Percentiles rank a stretch among this genome's conserved stretches.
Evolutionary conservation across 2,113 vertebrate genomes (phyloP).

Genomic region (Anolis sagrei): DNA sequence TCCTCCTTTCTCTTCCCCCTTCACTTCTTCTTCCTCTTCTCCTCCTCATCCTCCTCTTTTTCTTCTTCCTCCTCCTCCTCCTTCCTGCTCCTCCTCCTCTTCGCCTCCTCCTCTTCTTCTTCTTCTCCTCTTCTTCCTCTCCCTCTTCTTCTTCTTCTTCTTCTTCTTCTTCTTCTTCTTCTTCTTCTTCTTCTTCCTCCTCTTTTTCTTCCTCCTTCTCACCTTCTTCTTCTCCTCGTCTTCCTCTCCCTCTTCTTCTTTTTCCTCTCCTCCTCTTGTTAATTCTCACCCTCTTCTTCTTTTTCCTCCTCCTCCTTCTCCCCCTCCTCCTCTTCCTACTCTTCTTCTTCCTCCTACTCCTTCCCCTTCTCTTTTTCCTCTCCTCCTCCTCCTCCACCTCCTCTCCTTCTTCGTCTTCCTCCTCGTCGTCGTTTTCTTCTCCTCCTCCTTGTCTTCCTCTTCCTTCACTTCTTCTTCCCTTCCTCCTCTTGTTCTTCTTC

Average conservation of each 20-base stretch:
- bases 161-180: too few relatives aligned
- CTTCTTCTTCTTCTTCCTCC: too few relatives aligned
- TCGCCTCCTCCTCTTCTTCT: not conserved
- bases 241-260: not conserved
- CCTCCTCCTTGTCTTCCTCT: too few relatives aligned
- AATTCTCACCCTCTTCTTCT: not conserved
- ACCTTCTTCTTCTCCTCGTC: not conserved
- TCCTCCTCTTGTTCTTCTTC: conserved; percentile 20
- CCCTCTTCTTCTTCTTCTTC: not conserved
- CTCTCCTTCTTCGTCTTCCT: too few relatives aligned
- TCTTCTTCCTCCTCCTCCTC: not conserved
- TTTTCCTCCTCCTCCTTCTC: not conserved
- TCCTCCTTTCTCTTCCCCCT: not conserved
- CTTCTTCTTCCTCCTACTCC: not conserved
- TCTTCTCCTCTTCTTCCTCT: not conserved
- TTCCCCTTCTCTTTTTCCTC: not conserved
- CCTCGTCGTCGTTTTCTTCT: too few relatives aligned
- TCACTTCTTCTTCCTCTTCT: not conserved
- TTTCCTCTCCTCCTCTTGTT: not conserved
- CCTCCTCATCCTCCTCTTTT: too few relatives aligned
- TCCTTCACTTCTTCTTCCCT: not conserved
- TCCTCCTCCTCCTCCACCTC: rapidly evolving
- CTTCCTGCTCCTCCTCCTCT: not conserved
- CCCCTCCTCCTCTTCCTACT: too few relatives aligned
- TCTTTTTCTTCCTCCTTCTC: not conserved